These are phyloP conservation scores for Coptodon rendalli DNA, from an alignment of 2,113 vertebrate genomes.

Conservation along the genomic window DNA sequence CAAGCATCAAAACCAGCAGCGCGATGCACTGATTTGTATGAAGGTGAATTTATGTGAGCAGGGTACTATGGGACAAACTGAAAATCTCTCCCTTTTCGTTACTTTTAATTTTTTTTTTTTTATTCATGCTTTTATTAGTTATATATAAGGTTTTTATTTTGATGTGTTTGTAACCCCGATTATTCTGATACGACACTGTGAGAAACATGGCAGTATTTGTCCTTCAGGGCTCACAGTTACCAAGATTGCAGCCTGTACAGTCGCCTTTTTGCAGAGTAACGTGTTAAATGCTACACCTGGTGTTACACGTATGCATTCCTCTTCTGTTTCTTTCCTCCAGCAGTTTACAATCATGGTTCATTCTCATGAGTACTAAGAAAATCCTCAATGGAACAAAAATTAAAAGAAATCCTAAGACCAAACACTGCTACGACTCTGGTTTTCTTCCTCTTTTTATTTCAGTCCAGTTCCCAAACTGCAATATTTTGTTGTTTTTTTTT, in stretches of 20 bases:
- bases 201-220: neutral
- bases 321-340: neutral
- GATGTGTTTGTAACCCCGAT: neutral
- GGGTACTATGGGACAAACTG: neutral
- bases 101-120: neutral
- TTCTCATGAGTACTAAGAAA: neutral
- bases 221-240: neutral
- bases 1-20: neutral
- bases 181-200: neutral
- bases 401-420: neutral
- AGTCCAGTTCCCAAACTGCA: conserved; percentile 96
- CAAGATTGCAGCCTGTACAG: neutral
- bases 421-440: neutral
- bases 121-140: neutral
- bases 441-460: conserved; percentile 75
- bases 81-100: neutral
- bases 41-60: neutral
- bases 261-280: neutral
- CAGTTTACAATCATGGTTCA: neutral
- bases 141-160: conserved; percentile 1
- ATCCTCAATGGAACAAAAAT: neutral
- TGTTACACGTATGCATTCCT: neutral
- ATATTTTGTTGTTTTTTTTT: conserved; percentile 75
- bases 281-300: neutral
- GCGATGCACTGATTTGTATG: neutral